Evolutionary conservation across 2,113 vertebrate genomes (phyloP).

Genomic region (Strix uralensis): DNA sequence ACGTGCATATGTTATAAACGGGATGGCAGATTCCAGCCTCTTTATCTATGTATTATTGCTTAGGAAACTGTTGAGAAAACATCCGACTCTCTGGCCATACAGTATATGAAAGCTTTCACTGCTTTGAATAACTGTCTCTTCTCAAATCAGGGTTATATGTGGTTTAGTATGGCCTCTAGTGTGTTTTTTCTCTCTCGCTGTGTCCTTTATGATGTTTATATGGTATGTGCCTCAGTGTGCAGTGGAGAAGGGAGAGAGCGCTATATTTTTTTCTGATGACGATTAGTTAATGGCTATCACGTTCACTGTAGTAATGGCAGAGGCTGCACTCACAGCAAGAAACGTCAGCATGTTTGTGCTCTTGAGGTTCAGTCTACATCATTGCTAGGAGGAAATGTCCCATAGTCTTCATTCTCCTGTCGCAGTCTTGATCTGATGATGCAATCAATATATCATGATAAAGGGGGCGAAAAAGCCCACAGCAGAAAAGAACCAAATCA

Average conservation of each 20-base stretch:
- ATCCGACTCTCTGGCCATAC: background rate
- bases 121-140: constrained; percentile 42
- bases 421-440: background rate
- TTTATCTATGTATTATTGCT: constrained; percentile 47
- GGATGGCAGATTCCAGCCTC: constrained; percentile 52
- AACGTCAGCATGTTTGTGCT: background rate
- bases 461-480: accelerated
- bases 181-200: constrained; percentile 36
- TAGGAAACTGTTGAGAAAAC: constrained; percentile 40
- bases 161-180: constrained; percentile 24
- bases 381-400: background rate
- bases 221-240: background rate
- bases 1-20: constrained; percentile 38
- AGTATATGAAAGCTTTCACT: constrained; percentile 31
- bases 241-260: background rate
- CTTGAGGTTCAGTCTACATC: background rate
- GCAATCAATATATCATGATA: background rate
- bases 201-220: constrained; percentile 21
- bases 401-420: background rate
- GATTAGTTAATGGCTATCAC: constrained; percentile 55
- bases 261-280: background rate
- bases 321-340: background rate
- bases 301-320: background rate
- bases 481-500: background rate
- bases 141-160: background rate